Evolutionary conservation across 2,113 vertebrate species (phyloP).

Genomic region (Neofelis nebulosa): DNA sequence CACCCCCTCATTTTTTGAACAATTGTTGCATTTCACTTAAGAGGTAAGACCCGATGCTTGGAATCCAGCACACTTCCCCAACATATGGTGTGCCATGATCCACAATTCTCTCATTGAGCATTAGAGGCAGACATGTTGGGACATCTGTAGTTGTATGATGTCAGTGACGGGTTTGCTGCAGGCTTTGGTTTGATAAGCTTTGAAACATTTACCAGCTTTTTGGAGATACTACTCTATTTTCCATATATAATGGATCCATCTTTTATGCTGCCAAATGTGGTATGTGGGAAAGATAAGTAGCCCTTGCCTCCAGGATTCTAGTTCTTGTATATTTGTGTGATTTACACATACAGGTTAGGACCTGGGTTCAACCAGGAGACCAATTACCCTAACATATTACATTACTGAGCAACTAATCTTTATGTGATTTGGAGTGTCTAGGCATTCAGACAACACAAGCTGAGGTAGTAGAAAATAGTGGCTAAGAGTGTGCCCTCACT

Average conservation of each 20-base stretch:
- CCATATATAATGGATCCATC: not conserved
- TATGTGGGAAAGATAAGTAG: not conserved
- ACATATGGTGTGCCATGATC: too few relatives aligned
- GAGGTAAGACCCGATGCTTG: not conserved
- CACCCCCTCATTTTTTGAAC: not conserved
- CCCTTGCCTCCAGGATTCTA: not conserved
- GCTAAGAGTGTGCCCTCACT: not conserved
- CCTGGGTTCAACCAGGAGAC: not conserved
- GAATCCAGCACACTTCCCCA: not conserved
- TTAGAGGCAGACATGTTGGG: not conserved
- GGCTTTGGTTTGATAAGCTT: slow-evolving; percentile 14
- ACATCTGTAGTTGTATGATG: not conserved
- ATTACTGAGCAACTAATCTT: not conserved
- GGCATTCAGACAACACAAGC: not conserved
- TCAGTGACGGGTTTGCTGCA: not conserved
- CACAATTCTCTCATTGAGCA: not conserved
- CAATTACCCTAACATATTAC: not conserved
- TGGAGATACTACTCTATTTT: slow-evolving; percentile 12
- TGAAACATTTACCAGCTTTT: slow-evolving; percentile 47
- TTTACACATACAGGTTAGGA: not conserved
- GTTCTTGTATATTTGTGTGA: not conserved
- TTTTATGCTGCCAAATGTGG: not conserved
- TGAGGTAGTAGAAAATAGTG: not conserved
- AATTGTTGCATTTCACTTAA: not conserved
- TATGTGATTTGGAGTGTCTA: not conserved